phyloP scores from a whole-genome alignment of 2,113 vertebrate genomes.

The Hypomesus transpacificus region DNA sequence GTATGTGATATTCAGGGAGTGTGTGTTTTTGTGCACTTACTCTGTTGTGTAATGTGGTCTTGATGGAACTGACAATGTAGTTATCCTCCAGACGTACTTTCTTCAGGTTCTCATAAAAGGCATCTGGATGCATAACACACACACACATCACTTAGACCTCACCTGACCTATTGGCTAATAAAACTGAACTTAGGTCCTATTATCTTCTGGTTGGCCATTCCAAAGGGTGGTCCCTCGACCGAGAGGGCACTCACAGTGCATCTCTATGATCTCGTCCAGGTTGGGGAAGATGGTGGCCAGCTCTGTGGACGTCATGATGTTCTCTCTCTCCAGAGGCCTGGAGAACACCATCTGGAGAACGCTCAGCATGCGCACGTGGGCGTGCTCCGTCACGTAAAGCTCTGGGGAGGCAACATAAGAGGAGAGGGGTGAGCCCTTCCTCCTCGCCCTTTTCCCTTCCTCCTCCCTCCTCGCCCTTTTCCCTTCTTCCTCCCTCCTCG shows the following conservation, averaged over 20 bases:
- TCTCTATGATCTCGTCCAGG: conserved; percentile 85
- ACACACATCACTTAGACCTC: not conserved
- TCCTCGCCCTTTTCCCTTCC: not conserved
- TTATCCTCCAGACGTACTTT: conserved; percentile 77
- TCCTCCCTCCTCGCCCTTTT: too few relatives aligned
- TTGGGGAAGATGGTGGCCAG: conserved; percentile 80
- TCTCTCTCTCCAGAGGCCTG: conserved; percentile 73
- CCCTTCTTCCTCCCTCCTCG: too few relatives aligned
- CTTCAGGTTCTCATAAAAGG: conserved; percentile 83
- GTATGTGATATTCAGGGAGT: too few relatives aligned
- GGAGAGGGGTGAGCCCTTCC: too few relatives aligned
- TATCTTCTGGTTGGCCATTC: not conserved
- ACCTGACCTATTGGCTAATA: not conserved
- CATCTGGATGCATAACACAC: conserved; percentile 58
- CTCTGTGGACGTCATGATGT: conserved; percentile 67
- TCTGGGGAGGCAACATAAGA: conserved; percentile 59
- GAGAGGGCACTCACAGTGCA: conserved; percentile 77
- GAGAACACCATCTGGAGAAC: conserved; percentile 85
- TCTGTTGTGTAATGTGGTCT: conserved; percentile 77
- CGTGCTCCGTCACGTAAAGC: conserved; percentile 83
- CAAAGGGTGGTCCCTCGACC: too few relatives aligned
- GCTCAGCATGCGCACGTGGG: conserved; percentile 85
- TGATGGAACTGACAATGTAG: conserved; percentile 78
- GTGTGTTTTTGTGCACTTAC: conserved; percentile 63
- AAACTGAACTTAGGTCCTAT: too few relatives aligned